Evolutionary conservation across 2,113 vertebrate genomes (phyloP).

Genomic region (Gallinago undulata): DNA sequence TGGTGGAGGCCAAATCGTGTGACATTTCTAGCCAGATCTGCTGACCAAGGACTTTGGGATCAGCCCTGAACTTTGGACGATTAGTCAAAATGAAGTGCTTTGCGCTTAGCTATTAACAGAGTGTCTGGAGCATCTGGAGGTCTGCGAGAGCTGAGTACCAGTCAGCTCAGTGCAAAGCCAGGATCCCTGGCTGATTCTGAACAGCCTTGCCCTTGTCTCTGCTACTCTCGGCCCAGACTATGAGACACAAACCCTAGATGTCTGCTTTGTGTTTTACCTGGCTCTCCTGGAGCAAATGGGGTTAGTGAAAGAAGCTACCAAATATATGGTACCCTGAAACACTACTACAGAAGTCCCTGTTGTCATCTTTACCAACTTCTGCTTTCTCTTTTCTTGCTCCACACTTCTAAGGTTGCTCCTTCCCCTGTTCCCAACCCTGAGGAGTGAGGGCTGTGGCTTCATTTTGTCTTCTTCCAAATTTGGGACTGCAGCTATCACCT

Average conservation of each 20-base stretch:
- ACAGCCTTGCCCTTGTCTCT: background rate
- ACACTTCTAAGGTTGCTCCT: background rate
- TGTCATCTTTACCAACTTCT: background rate
- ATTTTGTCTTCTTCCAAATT: background rate
- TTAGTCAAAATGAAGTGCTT: slow-evolving; percentile 34
- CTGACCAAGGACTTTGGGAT: slow-evolving; percentile 43
- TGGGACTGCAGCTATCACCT: background rate
- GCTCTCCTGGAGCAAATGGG: background rate
- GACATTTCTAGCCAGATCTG: slow-evolving; percentile 41
- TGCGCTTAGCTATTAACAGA: slow-evolving; percentile 44
- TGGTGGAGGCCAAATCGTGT: background rate
- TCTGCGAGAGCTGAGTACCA: background rate
- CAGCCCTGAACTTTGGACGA: slow-evolving; percentile 43
- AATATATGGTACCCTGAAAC: background rate
- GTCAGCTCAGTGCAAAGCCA: background rate
- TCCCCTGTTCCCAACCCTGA: background rate
- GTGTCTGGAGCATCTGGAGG: background rate
- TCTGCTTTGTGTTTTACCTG: background rate
- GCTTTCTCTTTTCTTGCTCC: background rate
- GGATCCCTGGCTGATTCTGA: background rate
- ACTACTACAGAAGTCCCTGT: background rate
- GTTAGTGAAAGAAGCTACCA: background rate
- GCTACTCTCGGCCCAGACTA: background rate
- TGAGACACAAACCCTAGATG: background rate
- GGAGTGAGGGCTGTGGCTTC: background rate